Evolutionary conservation across 2,888 invertebrate genomes (phyloP), one percentile per base, ranked within the genome.

Genomic region (Protodeltote pygarga): DNA sequence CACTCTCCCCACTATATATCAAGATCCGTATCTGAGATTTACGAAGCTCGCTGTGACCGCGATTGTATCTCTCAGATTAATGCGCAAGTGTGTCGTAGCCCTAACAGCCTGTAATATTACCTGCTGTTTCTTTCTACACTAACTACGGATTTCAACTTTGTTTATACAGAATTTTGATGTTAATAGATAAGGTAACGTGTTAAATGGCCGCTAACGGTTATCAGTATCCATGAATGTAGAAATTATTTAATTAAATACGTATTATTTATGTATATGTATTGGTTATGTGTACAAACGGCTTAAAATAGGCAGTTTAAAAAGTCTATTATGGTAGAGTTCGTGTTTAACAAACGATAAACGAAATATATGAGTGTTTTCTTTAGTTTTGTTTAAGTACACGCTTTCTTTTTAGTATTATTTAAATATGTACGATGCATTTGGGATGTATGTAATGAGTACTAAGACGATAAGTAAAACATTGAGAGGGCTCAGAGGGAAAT

Each of bases 51-150:
- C 65, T 74, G 72, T 72, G 72, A 65, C 77, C 77, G 71, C 73
- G 89, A 89, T 89, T 80, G 82, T 90, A 90, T 89, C 87, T 84
- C 48, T 63, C 77, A 85, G 89, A 89, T 90, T 87, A 88, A 89
- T 89, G 88, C 81, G 79, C 76, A 55, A 57, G 78, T 73, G 79
- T 75, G 76, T 74, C 73, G 75, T 75, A 75, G 72, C 72, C 54
- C 72, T 72, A 73, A 74, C 71, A 51, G 72, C 73, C 68, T 74
- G 78, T 81, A 80, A 81, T 71, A 71, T 81, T 75, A 76, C 74
- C 68, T 72, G 73, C 44, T 41, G 58, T 48, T 54, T 53, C 50
- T 57, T 75, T 80, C 74, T 74, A 73, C 75, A 73, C 58, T 73
- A 77, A 80, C 77, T 77, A 75, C 71, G 59, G 63, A 51, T 63